A percentile compares a stretch with the other conserved stretches of the same genome.
phyloP scores from a whole-genome alignment of 23 tunicate genomes.

The Oikopleura dioica region DNA sequence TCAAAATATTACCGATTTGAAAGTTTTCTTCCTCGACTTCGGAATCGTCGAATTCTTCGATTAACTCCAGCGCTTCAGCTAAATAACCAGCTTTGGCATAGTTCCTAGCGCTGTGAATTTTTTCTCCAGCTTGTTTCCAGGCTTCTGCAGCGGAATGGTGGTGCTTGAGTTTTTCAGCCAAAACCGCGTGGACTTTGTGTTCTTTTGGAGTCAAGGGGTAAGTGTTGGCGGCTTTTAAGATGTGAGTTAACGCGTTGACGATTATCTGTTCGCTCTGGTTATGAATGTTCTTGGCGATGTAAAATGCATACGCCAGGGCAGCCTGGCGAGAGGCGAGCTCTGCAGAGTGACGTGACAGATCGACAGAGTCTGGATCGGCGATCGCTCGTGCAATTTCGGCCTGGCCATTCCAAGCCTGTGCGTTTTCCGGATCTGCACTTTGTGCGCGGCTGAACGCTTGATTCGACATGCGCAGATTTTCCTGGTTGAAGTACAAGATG shows the following conservation, averaged over 20 bases:
- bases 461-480: not conserved
- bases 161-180: not conserved
- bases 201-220: not conserved
- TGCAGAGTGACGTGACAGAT: conserved; percentile 2
- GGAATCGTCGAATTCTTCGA: not conserved
- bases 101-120: not conserved
- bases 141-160: not conserved
- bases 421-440: not conserved
- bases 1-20: no score
- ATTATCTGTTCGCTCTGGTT: not conserved
- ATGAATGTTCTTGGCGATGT: not conserved
- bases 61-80: not conserved
- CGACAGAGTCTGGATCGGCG: not conserved
- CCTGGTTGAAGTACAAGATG: not conserved
- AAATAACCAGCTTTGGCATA: not conserved
- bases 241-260: not conserved
- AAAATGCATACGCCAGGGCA: not conserved
- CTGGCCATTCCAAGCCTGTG: conserved; percentile 1
- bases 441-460: not conserved
- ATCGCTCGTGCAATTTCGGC: not conserved
- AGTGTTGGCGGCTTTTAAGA: not conserved
- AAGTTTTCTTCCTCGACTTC: no score
- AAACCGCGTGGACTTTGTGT: not conserved
- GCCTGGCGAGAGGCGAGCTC: not conserved
- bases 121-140: not conserved